Percentiles rank a stretch among this genome's conserved stretches.
phyloP scores from a whole-genome alignment of 2,113 vertebrate species.

The Ictalurus furcatus region DNA sequence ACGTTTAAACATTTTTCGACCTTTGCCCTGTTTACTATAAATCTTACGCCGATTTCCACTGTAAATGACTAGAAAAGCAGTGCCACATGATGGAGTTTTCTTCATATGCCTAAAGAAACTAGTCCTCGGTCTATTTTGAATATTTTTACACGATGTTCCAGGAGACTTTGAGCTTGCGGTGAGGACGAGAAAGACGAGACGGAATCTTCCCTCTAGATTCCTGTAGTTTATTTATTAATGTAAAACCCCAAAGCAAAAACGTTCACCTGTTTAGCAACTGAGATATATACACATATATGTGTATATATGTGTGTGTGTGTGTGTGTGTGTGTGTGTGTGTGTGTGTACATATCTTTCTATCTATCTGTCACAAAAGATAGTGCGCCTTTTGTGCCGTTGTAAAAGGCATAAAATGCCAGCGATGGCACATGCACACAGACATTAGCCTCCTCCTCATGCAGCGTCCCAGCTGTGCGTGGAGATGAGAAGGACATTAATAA shows the following conservation, averaged over 20 bases:
- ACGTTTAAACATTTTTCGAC: neutral
- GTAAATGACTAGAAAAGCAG: neutral
- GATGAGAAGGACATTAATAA: slow-evolving; percentile 47
- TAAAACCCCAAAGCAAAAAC: neutral
- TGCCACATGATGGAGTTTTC: neutral
- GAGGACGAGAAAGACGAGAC: neutral
- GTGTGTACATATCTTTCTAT: no score
- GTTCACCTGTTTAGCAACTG: neutral
- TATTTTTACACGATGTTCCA: neutral
- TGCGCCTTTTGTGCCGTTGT: neutral
- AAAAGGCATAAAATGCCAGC: slow-evolving; percentile 22
- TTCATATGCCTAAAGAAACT: neutral
- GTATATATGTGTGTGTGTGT: no score
- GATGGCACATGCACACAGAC: neutral
- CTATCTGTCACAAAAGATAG: neutral
- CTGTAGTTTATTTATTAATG: neutral
- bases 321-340: no score
- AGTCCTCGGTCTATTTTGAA: neutral
- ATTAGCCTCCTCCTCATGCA: neutral
- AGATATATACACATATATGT: neutral
- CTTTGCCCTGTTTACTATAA: neutral
- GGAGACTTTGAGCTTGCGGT: neutral
- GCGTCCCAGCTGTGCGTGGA: slow-evolving; percentile 35
- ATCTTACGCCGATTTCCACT: neutral
- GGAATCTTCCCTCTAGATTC: neutral